These are phyloP conservation scores for Nycticryphes semicollaris DNA, from an alignment of 2,113 vertebrate species.

Conservation along the genomic window DNA sequence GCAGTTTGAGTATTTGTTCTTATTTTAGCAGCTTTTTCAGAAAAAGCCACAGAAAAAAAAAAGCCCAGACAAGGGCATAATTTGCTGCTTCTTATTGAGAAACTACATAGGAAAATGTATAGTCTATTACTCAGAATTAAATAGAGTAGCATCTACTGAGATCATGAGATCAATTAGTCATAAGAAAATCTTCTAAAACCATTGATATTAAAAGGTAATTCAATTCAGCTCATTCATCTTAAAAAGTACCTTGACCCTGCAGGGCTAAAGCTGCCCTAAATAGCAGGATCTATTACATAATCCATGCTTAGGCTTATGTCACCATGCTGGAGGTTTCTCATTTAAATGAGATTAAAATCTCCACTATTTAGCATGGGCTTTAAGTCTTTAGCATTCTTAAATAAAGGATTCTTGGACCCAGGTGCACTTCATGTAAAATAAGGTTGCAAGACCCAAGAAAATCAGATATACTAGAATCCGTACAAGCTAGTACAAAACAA, in stretches of 20 bases:
- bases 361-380: neutral
- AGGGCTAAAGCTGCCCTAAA: constrained; percentile 17
- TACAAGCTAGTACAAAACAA: neutral
- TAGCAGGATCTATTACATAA: constrained; percentile 36
- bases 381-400: neutral
- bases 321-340: neutral
- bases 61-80: neutral
- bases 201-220: neutral
- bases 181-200: neutral
- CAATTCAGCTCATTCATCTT: neutral
- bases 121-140: neutral
- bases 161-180: neutral
- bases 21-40: neutral
- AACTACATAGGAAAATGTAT: neutral
- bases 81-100: neutral
- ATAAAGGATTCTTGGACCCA: neutral
- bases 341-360: constrained; percentile 35
- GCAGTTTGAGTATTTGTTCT: neutral
- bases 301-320: constrained; percentile 22
- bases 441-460: neutral
- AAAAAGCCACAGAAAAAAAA: neutral
- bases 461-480: neutral
- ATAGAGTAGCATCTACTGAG: neutral
- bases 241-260: neutral
- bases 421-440: neutral